These are phyloP conservation scores for Notarius quadriscutis DNA, from an alignment of 2,113 vertebrate genomes.

Conservation along the genomic window DNA sequence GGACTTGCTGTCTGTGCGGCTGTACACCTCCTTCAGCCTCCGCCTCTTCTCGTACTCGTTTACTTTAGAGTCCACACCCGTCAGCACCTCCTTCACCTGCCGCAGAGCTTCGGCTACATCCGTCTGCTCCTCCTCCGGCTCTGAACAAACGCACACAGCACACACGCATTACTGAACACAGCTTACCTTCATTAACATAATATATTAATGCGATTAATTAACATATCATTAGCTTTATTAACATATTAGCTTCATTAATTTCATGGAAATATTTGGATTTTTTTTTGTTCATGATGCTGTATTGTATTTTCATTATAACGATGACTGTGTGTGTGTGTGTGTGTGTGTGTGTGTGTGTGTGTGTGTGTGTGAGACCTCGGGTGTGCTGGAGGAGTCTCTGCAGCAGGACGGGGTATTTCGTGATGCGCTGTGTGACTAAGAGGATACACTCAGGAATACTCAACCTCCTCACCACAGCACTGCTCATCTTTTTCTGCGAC, in stretches of 20 bases:
- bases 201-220: not conserved
- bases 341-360: conserved; percentile 17
- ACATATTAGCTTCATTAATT: not conserved
- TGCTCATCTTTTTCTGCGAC: conserved; percentile 88
- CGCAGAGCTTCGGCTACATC: conserved; percentile 78
- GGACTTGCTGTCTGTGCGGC: conserved; percentile 86
- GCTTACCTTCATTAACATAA: not conserved
- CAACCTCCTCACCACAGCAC: conserved; percentile 82
- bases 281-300: not conserved
- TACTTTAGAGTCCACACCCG: conserved; percentile 84
- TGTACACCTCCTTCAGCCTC: conserved; percentile 84
- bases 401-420: conserved; percentile 89
- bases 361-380: conserved; percentile 72
- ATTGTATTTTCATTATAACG: not conserved
- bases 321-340: not conserved
- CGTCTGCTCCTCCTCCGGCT: conserved; percentile 79
- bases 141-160: not conserved
- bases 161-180: not conserved
- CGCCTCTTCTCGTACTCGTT: conserved; percentile 87
- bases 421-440: conserved; percentile 91
- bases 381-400: conserved; percentile 89
- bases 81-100: conserved; percentile 84
- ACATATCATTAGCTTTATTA: not conserved
- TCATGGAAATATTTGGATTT: not conserved
- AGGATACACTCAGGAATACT: conserved; percentile 91